Evolutionary conservation across 2,888 invertebrate genomes (phyloP), one percentile per base, ranked within the genome.

Genomic region (Lottia scabra): DNA sequence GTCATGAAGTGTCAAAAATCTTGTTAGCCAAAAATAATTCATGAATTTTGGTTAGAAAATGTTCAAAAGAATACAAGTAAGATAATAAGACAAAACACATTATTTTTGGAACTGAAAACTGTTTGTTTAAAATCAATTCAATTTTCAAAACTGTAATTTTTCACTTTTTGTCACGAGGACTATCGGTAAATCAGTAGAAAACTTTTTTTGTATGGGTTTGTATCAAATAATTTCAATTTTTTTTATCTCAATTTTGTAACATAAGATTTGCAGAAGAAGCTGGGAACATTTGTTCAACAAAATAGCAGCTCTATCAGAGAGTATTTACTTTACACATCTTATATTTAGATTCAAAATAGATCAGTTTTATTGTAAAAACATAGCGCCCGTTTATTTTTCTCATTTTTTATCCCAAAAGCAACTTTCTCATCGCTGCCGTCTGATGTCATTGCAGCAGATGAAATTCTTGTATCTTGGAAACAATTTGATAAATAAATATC

Each of bases 281-380:
- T 56, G 56, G 56, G 56, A 56, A 56, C 56, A 56, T 56, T 56
- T 56, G 56, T 56, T 56, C 23, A 23, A 12, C 23, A 56, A 23
- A 56, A 23, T 56, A 56, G 19, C 56, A 13, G 56, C 56, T 23
- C 19, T 23, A 3, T 23, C 23, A 23, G 12, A 56, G 19, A 19
- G 56, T 56, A 56, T 56, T 56, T 56, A 23, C 19, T 56, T 56
- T 12, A 23, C 56, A 10, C 56, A 23, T 56, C 23, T 56, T 12
- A 19, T 56, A 23, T 56, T 56, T 56, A 56, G 19, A 56, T 56
- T 23, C 56, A 6, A 56, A 56, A 56, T 23, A 56, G 19, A 56
- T 56, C 56, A 56, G 19, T 56, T 56, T 56, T 56, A 56, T 56
- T 56, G 19, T 23, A 56, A 19, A 56, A 56, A 56, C 56, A 56